phyloP scores from a whole-genome alignment of 2,797 vertebrate genomes.

The Sebastes ruberrimus region DNA sequence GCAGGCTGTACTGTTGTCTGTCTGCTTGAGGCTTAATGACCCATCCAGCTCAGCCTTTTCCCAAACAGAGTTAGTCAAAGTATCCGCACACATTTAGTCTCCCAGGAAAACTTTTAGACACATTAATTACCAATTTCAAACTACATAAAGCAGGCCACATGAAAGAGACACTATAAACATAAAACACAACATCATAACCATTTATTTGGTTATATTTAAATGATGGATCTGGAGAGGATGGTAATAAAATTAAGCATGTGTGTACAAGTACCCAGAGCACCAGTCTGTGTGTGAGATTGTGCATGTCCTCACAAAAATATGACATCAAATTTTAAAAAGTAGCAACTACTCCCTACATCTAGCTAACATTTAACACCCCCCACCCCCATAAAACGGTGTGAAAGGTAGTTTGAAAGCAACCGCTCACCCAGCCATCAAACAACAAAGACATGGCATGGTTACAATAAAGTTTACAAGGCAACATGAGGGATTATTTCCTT shows the following conservation, averaged over 20 bases:
- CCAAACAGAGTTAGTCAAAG: slow-evolving; percentile 22
- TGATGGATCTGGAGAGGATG: neutral
- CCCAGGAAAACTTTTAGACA: slow-evolving; percentile 39
- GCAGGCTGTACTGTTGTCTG: slow-evolving; percentile 42
- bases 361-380: neutral
- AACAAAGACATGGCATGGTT: neutral
- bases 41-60: slow-evolving; percentile 43
- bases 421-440: neutral
- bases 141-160: slow-evolving; percentile 48
- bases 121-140: slow-evolving; percentile 50
- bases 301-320: neutral
- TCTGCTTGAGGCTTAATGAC: slow-evolving; percentile 50
- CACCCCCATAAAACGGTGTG: neutral
- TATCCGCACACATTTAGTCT: slow-evolving; percentile 30
- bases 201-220: slow-evolving; percentile 26
- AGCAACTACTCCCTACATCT: neutral
- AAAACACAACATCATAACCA: slow-evolving; percentile 14
- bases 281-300: neutral
- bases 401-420: neutral
- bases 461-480: slow-evolving; percentile 18
- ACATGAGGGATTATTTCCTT: neutral
- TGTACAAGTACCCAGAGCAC: neutral
- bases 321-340: neutral
- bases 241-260: slow-evolving; percentile 24
- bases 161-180: slow-evolving; percentile 31